phyloP scores from a whole-genome alignment of 2,797 vertebrate species.

The Craterocephalus amniculus region DNA sequence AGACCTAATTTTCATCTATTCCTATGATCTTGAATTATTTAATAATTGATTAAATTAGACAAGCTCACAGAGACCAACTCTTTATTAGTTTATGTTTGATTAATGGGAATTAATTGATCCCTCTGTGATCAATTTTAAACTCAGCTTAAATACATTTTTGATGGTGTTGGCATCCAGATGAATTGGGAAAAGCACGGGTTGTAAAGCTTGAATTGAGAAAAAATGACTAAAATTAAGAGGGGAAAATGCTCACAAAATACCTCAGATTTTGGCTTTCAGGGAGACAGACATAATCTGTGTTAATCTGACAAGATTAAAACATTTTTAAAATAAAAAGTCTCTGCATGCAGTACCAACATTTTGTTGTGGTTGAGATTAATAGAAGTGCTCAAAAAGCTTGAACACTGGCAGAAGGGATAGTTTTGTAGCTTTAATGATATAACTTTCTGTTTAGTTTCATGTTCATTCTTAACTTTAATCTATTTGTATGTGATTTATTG shows the following conservation, averaged over 20 bases:
- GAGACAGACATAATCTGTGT: not conserved
- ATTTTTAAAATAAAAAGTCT: not conserved
- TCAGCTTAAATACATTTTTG: not conserved
- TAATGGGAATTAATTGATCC: not conserved
- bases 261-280: not conserved
- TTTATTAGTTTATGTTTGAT: no score
- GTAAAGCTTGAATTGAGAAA: not conserved
- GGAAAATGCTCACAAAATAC: not conserved
- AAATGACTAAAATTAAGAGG: not conserved
- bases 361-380: slow-evolving; percentile 13
- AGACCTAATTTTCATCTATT: slow-evolving; percentile 20
- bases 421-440: slow-evolving; percentile 52
- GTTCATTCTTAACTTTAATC: slow-evolving; percentile 1
- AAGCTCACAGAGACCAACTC: not conserved
- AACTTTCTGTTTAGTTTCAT: slow-evolving; percentile 12
- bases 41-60: slow-evolving; percentile 5
- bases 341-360: slow-evolving; percentile 9
- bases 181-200: not conserved
- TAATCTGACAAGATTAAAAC: no score
- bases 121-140: not conserved
- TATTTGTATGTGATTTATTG: slow-evolving; percentile 14
- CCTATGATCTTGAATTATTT: slow-evolving; percentile 28
- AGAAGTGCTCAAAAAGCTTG: slow-evolving; percentile 17
- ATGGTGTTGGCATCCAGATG: not conserved
- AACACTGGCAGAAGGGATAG: slow-evolving; percentile 2